These are phyloP conservation scores for Macropis europaea DNA, from an alignment of 2,888 invertebrate species.

Conservation along the genomic window DNA sequence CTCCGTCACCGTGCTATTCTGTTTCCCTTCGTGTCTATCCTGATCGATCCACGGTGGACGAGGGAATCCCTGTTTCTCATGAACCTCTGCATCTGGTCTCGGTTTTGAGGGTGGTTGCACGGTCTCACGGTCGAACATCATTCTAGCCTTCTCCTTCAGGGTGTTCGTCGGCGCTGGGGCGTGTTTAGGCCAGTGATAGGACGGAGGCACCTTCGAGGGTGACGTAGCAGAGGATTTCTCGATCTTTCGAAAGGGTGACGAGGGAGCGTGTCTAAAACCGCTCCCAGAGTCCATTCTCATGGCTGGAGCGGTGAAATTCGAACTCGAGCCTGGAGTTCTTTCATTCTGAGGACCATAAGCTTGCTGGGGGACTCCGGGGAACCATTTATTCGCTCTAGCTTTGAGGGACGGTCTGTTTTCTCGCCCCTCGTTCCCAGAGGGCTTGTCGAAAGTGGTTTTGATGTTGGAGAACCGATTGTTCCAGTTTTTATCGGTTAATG, in stretches of 20 bases:
- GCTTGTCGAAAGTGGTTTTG: slow-evolving; percentile 89
- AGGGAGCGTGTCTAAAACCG: slow-evolving; percentile 75
- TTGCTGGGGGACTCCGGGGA: slow-evolving; percentile 1
- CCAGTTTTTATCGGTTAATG: slow-evolving; percentile 84
- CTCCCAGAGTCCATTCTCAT: slow-evolving; percentile 12
- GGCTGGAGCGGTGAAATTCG: not conserved
- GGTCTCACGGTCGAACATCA: slow-evolving; percentile 39
- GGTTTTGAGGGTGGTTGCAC: not conserved
- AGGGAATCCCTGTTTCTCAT: slow-evolving; percentile 38
- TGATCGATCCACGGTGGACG: slow-evolving; percentile 59
- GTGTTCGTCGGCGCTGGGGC: slow-evolving; percentile 24
- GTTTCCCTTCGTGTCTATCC: slow-evolving; percentile 30
- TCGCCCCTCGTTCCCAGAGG: slow-evolving; percentile 27
- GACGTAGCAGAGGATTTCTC: slow-evolving; percentile 55
- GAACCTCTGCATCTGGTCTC: not conserved
- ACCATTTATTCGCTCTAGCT: slow-evolving; percentile 30
- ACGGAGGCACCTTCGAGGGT: slow-evolving; percentile 47
- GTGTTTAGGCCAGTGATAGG: slow-evolving; percentile 44
- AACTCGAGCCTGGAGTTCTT: not conserved
- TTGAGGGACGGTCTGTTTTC: slow-evolving; percentile 28
- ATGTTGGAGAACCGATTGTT: slow-evolving; percentile 91
- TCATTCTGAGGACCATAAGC: not conserved
- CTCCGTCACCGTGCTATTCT: slow-evolving; percentile 47
- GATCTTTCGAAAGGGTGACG: slow-evolving; percentile 75
- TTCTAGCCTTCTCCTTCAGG: slow-evolving; percentile 41